phyloP scores from a whole-genome alignment of 2,797 vertebrate genomes.

The Macropodus opercularis region DNA sequence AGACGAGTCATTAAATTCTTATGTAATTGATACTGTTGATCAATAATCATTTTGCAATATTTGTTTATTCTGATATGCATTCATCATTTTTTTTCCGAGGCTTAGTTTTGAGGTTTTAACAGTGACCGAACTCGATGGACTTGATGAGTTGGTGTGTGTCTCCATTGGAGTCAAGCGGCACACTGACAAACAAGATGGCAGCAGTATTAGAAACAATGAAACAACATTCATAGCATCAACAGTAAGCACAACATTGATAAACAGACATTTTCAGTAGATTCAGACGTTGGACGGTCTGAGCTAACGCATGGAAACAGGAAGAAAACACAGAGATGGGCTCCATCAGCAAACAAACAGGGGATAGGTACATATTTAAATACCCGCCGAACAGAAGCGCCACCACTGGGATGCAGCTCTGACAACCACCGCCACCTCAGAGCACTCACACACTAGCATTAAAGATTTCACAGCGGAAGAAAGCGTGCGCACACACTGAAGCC shows the following conservation, averaged over 20 bases:
- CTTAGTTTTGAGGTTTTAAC: neutral
- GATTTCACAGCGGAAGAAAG: conserved; percentile 58
- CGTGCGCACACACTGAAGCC: conserved; percentile 46
- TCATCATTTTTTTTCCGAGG: neutral
- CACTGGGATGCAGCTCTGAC: conserved; percentile 65
- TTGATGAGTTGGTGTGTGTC: conserved; percentile 77
- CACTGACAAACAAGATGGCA: conserved; percentile 84
- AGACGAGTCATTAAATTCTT: conserved; percentile 15
- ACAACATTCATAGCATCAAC: conserved; percentile 79
- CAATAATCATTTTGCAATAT: neutral
- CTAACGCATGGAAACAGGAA: conserved; percentile 74
- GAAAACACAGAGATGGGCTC: conserved; percentile 76
- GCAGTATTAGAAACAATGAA: conserved; percentile 73
- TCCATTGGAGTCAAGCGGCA: conserved; percentile 78
- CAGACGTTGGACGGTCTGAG: conserved; percentile 67
- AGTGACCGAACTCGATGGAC: too few species aligned
- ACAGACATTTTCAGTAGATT: conserved; percentile 40
- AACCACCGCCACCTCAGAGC: conserved; percentile 52
- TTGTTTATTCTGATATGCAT: neutral
- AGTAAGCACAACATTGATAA: conserved; percentile 67
- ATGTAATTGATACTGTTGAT: neutral
- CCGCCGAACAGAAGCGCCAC: conserved; percentile 55
- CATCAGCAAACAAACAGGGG: conserved; percentile 61
- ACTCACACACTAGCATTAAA: conserved; percentile 56
- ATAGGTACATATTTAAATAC: conserved; percentile 27